Percentiles rank a stretch among this genome's conserved stretches.
These are phyloP conservation scores for Picus viridis DNA, from an alignment of 2,797 vertebrate genomes.

Conservation along the genomic window DNA sequence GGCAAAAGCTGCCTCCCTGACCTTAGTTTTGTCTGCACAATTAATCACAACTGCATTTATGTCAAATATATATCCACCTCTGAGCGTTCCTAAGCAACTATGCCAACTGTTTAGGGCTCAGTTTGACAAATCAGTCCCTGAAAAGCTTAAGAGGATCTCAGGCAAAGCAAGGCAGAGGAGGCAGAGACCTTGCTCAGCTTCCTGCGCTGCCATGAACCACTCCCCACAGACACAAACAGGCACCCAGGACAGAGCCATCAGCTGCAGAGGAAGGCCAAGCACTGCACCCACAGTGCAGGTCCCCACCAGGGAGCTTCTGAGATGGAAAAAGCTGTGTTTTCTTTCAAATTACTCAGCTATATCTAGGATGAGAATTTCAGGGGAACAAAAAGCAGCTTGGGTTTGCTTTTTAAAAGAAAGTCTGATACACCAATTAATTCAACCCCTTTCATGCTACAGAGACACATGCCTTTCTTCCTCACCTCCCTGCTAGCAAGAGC, in stretches of 20 bases:
- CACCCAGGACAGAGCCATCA: background rate
- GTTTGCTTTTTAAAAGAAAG: background rate
- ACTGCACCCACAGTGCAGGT: too few relatives aligned
- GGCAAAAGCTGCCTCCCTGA: background rate
- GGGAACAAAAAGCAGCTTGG: background rate
- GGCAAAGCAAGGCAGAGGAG: background rate
- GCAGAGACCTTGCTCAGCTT: background rate
- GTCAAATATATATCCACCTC: background rate
- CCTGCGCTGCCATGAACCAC: rapidly evolving
- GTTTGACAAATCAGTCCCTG: background rate
- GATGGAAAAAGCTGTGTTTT: background rate
- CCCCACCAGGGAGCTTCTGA: background rate
- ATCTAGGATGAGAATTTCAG: background rate
- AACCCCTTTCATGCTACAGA: background rate
- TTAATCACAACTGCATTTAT: background rate
- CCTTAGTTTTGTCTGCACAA: background rate
- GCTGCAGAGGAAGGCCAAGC: rapidly evolving
- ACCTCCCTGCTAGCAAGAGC: background rate
- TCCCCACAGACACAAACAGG: rapidly evolving
- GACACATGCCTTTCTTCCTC: background rate
- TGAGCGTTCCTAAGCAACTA: background rate
- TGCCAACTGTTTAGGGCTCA: rapidly evolving
- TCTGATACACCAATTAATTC: background rate
- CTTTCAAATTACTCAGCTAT: background rate
- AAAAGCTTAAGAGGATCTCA: background rate